Conservation (phyloP, 2,888 invertebrate genomes). For the Mythimna loreyi region DNA sequence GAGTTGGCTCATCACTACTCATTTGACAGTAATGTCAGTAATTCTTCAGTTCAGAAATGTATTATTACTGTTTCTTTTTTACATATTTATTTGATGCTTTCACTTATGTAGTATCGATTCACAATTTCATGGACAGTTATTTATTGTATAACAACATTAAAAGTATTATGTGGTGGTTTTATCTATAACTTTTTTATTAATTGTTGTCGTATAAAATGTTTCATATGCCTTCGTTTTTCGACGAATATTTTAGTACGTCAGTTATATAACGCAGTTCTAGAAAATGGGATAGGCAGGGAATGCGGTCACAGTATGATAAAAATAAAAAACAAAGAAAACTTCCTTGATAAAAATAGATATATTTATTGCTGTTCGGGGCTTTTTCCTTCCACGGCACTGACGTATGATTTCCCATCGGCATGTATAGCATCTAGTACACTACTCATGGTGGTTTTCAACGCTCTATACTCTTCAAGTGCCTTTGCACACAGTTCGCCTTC, state of each 20-base stretch:
- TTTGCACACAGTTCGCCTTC: constrained; percentile 93
- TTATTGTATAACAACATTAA: background rate
- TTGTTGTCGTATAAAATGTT: background rate
- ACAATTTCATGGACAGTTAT: background rate
- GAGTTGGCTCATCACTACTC: too few relatives aligned
- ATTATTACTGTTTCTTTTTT: background rate
- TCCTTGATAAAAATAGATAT: background rate
- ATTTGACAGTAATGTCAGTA: constrained; percentile 43
- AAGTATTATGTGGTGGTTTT: background rate
- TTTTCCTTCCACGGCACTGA: constrained; percentile 64
- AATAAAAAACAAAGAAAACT: constrained; percentile 9
- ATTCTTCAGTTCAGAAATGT: constrained; percentile 39
- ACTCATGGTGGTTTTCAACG: constrained; percentile 89
- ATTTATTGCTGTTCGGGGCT: constrained; percentile 37
- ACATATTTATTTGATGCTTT: too few relatives aligned
- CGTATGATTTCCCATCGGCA: constrained; percentile 79
- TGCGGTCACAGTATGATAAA: constrained; percentile 20
- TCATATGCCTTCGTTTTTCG: background rate
- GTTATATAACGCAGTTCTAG: constrained; percentile 9
- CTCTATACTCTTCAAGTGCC: constrained; percentile 92
- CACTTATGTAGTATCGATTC: too few relatives aligned
- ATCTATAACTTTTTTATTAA: background rate
- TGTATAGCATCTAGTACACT: constrained; percentile 78
- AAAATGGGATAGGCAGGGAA: constrained; percentile 37
- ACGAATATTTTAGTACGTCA: constrained; percentile 17